Evolutionary conservation across 2,797 vertebrate genomes (phyloP).

Genomic region (Danio albolineatus): DNA sequence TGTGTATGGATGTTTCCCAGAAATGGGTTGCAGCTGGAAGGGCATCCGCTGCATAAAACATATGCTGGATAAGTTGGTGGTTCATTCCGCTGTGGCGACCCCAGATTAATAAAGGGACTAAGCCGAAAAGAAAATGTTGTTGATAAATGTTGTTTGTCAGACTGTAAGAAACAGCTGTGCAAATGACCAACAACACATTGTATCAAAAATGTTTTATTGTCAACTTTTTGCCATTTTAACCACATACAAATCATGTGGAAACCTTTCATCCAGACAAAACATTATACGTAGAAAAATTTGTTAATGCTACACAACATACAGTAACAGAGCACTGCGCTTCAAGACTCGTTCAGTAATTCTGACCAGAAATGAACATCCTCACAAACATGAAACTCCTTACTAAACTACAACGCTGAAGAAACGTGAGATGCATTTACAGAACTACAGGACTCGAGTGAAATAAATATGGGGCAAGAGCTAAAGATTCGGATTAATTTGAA

Average conservation of each 20-base stretch:
- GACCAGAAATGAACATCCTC: neutral
- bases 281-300: constrained; percentile 1
- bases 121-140: no score
- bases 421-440: constrained; percentile 11
- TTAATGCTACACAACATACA: neutral
- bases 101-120: no score
- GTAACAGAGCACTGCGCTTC: neutral
- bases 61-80: no score
- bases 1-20: no score
- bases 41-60: no score
- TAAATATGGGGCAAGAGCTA: no score
- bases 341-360: constrained; percentile 25
- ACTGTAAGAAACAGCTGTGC: no score
- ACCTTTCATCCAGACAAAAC: constrained; percentile 17
- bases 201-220: constrained; percentile 32
- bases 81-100: no score
- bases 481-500: no score
- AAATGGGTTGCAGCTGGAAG: no score
- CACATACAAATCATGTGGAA: neutral
- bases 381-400: neutral
- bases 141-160: no score
- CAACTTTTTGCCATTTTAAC: constrained; percentile 9
- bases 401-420: constrained; percentile 14
- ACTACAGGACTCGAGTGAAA: neutral
- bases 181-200: neutral